These are phyloP conservation scores for Malacoraja senta DNA, from an alignment of 2,797 vertebrate species.

Conservation along the genomic window DNA sequence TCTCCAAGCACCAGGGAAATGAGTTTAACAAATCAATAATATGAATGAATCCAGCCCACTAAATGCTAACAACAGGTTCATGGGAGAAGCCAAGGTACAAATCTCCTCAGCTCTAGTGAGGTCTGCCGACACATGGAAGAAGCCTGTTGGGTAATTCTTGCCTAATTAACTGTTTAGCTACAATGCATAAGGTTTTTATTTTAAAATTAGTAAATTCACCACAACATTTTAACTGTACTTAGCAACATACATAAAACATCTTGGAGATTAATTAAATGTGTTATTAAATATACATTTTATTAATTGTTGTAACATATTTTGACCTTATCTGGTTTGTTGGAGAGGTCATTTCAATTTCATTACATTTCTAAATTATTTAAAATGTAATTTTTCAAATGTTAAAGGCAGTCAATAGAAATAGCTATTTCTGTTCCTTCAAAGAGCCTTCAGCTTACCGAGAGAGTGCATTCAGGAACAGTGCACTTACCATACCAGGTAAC, in stretches of 20 bases:
- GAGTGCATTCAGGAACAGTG: not conserved
- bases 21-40: conserved; percentile 35
- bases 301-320: conserved; percentile 32
- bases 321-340: conserved; percentile 19
- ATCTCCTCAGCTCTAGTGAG: conserved; percentile 28
- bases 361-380: conserved; percentile 36
- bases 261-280: conserved; percentile 11
- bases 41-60: conserved; percentile 29
- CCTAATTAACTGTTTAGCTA: conserved; percentile 20
- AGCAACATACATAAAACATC: conserved; percentile 21
- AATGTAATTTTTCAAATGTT: conserved; percentile 29
- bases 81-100: conserved; percentile 34
- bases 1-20: conserved; percentile 34
- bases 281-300: conserved; percentile 35
- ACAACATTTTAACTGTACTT: not conserved
- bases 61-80: conserved; percentile 34
- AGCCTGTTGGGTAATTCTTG: conserved; percentile 23
- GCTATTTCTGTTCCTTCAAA: not conserved
- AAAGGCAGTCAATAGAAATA: conserved; percentile 24
- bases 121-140: conserved; percentile 21
- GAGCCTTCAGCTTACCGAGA: not conserved
- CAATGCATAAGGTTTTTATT: conserved; percentile 18
- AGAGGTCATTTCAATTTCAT: conserved; percentile 37
- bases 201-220: not conserved
- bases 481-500: not conserved